Percentiles rank a stretch among this genome's conserved stretches.
Conservation (phyloP, 2,797 vertebrate genomes). For the Yasuhikotakia modesta region DNA sequence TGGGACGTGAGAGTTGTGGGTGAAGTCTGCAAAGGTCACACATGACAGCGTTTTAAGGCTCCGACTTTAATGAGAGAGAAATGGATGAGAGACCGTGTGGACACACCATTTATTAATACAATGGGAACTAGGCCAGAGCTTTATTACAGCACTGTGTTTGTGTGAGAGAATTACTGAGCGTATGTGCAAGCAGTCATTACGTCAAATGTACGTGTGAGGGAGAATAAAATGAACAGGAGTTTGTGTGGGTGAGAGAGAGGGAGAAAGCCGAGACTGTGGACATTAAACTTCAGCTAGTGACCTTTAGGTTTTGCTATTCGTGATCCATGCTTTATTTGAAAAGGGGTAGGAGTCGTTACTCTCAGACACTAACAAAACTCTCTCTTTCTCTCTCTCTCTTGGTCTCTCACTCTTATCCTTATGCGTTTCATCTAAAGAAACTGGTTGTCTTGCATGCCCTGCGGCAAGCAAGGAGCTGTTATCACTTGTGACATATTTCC, state of each 20-base stretch:
- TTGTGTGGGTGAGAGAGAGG: conserved; percentile 25
- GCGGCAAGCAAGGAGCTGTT: conserved; percentile 16
- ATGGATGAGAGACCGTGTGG: conserved; percentile 51
- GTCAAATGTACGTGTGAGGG: conserved; percentile 5
- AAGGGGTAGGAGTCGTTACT: conserved; percentile 30
- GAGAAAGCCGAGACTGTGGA: conserved; percentile 22
- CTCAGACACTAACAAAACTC: conserved; percentile 38
- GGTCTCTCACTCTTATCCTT: background rate
- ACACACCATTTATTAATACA: conserved; percentile 54
- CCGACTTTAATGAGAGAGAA: conserved; percentile 66
- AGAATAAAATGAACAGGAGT: conserved; percentile 35
- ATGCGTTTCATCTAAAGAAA: conserved; percentile 12
- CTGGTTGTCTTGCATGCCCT: conserved; percentile 8
- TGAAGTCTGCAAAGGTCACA: conserved; percentile 72
- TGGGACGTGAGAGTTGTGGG: conserved; percentile 36
- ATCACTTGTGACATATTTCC: conserved; percentile 16
- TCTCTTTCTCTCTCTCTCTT: conserved; percentile 14
- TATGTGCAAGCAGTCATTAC: background rate
- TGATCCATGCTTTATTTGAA: conserved; percentile 47
- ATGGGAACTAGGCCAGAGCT: conserved; percentile 45
- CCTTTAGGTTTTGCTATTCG: conserved; percentile 50
- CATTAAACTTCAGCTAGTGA: conserved; percentile 54
- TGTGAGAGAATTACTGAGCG: conserved; percentile 12
- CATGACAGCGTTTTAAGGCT: conserved; percentile 68
- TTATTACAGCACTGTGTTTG: conserved; percentile 37